Evolutionary conservation across 1,140 invertebrate species (phyloP).

Genomic region (Hycleus cichorii): DNA sequence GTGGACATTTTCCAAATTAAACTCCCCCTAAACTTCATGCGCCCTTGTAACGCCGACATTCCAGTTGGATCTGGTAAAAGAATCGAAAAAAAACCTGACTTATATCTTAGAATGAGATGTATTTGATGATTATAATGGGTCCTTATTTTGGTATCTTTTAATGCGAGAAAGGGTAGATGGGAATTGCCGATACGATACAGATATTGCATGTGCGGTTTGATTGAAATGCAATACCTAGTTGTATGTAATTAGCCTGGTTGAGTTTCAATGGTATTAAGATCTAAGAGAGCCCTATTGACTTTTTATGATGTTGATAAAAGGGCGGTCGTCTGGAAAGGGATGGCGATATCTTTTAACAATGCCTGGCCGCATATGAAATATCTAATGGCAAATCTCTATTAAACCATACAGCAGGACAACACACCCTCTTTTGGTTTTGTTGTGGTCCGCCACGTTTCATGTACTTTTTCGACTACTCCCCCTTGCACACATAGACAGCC

Average conservation of each 20-base stretch:
- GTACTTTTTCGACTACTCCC: constrained; percentile 22
- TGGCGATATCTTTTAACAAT: constrained; percentile 25
- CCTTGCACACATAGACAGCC: constrained; percentile 1
- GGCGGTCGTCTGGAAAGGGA: constrained; percentile 11
- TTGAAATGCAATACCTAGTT: too few species aligned
- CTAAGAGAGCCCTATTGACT: constrained; percentile 14
- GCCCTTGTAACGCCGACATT: too few species aligned
- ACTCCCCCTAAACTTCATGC: neutral
- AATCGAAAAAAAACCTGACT: too few species aligned
- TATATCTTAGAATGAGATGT: too few species aligned
- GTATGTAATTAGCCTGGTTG: constrained; percentile 7
- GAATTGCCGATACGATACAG: too few species aligned
- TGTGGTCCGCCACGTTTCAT: constrained; percentile 25
- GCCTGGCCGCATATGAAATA: constrained; percentile 25
- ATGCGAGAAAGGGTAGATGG: too few species aligned
- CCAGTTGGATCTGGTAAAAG: too few species aligned
- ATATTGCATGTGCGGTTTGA: too few species aligned
- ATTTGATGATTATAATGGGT: too few species aligned
- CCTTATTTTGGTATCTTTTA: too few species aligned
- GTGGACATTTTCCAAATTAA: constrained; percentile 15
- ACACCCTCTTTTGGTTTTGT: constrained; percentile 18
- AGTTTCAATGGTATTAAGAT: constrained; percentile 3
- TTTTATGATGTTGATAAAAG: constrained; percentile 13
- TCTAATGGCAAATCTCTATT: constrained; percentile 29
- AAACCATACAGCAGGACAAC: constrained; percentile 18